Conservation (phyloP, 2,113 vertebrate genomes). For the Onychostruthus taczanowskii region DNA sequence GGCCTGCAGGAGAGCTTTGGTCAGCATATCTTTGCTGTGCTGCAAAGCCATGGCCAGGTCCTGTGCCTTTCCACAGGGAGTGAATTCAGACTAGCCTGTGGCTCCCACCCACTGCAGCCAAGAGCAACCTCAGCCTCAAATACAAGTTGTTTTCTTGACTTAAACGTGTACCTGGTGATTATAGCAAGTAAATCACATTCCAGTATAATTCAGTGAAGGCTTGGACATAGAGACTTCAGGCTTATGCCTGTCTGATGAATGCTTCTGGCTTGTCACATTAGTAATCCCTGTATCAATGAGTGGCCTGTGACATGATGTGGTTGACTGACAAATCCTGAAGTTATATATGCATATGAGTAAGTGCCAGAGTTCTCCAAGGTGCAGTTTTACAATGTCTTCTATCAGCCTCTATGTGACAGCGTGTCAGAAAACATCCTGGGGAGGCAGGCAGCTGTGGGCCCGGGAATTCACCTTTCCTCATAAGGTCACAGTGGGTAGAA, state of each 20-base stretch:
- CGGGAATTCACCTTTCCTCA: neutral
- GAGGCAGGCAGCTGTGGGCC: neutral
- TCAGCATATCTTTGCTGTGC: neutral
- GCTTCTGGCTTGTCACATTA: slow-evolving; percentile 44
- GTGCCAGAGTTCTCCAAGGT: neutral
- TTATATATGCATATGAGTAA: neutral
- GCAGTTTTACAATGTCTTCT: neutral
- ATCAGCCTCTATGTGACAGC: neutral
- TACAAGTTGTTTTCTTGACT: neutral
- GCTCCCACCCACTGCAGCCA: neutral
- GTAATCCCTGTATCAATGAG: slow-evolving; percentile 20
- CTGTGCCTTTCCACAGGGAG: neutral
- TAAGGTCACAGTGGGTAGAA: neutral
- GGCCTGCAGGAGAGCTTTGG: neutral
- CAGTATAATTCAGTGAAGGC: neutral
- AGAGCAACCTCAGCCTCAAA: neutral
- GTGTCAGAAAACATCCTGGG: neutral
- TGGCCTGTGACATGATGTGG: neutral
- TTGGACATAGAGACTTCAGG: neutral
- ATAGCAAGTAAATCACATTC: neutral
- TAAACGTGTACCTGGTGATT: neutral
- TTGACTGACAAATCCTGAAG: slow-evolving; percentile 38
- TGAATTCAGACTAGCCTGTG: neutral
- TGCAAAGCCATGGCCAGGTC: neutral
- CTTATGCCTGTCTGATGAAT: neutral